Percentiles rank a stretch among this genome's conserved stretches.
Evolutionary conservation across 2,113 vertebrate genomes (phyloP).

Genomic region (Pedetes capensis): DNA sequence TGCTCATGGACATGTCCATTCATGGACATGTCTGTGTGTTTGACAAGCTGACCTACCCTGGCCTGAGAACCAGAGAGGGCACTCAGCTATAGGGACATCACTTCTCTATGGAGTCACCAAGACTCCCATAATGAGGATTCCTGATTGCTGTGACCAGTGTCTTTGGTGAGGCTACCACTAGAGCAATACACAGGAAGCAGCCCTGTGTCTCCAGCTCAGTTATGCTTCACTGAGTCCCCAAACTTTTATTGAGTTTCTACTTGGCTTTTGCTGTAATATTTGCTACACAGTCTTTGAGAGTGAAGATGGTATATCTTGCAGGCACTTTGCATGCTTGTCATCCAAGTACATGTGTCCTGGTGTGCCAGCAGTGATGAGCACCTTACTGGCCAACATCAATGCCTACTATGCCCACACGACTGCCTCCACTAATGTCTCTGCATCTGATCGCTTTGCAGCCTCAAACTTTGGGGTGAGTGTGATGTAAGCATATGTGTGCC

Average conservation of each 20-base stretch:
- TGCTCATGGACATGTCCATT: neutral
- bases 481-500: neutral
- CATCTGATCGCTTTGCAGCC: slow-evolving; percentile 96
- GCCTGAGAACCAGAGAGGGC: neutral
- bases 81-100: neutral
- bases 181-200: neutral
- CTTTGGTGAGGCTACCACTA: neutral
- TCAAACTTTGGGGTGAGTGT: slow-evolving; percentile 97
- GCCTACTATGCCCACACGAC: slow-evolving; percentile 99
- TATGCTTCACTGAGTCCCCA: neutral
- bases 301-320: slow-evolving; percentile 70
- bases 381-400: slow-evolving; percentile 98
- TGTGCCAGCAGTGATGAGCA: slow-evolving; percentile 99
- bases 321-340: slow-evolving; percentile 98
- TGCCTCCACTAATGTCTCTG: slow-evolving; percentile 97
- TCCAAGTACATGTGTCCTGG: slow-evolving; percentile 99
- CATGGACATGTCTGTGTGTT: neutral
- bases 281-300: slow-evolving; percentile 40
- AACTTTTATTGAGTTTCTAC: neutral
- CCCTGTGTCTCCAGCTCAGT: neutral
- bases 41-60: neutral
- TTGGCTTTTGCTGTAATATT: slow-evolving; percentile 19
- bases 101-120: neutral
- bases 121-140: neutral
- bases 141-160: neutral